Evolutionary conservation across 1,140 invertebrate genomes (phyloP).

Genomic region (Cecropterus lyciades): DNA sequence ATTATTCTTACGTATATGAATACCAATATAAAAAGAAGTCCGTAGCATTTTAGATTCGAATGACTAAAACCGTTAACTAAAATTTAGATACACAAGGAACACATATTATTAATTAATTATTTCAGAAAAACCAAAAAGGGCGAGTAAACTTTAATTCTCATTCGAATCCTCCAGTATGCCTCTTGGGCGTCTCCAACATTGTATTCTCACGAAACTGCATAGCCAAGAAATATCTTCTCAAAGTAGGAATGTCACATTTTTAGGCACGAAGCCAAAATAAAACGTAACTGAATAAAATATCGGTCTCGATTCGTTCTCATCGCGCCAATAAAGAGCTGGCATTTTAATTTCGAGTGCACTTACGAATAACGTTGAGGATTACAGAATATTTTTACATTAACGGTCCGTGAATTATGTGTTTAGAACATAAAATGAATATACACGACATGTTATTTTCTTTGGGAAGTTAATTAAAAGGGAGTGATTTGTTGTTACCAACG

Average conservation of each 20-base stretch:
- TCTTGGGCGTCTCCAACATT: constrained; percentile 21
- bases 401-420: no score
- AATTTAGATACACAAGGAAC: no score
- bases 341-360: constrained; percentile 38
- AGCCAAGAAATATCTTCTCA: constrained; percentile 36
- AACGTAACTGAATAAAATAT: constrained; percentile 38
- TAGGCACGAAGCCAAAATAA: constrained; percentile 46
- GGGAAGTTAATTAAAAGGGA: no score
- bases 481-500: no score
- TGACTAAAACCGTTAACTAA: no score
- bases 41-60: no score
- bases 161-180: neutral
- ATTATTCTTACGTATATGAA: no score
- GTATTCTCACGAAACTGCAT: constrained; percentile 46
- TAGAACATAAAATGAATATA: no score
- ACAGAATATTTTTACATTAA: constrained; percentile 1
- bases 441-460: no score
- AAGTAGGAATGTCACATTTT: constrained; percentile 46
- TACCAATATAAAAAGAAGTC: no score
- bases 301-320: constrained; percentile 31
- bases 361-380: constrained; percentile 17
- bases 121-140: neutral
- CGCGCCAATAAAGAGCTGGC: constrained; percentile 26
- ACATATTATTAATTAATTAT: no score
- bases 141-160: neutral